These are phyloP conservation scores for Microcebus murinus DNA, from an alignment of 2,113 vertebrate genomes.

Conservation along the genomic window DNA sequence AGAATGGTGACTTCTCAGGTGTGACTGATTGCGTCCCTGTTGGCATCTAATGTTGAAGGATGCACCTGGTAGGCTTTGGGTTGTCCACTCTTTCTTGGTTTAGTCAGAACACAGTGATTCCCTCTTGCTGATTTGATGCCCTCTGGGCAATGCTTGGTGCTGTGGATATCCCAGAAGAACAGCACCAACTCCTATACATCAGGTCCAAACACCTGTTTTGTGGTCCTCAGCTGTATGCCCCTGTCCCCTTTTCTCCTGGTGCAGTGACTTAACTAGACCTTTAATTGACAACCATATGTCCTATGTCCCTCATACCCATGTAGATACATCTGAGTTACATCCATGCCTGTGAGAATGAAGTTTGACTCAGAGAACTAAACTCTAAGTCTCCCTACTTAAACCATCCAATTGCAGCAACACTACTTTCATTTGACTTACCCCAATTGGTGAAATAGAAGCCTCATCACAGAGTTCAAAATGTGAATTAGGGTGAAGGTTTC, in stretches of 20 bases:
- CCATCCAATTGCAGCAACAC: background rate
- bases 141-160: background rate
- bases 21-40: background rate
- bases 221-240: fast-evolving
- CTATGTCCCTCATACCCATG: background rate
- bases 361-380: background rate
- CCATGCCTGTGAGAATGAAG: background rate
- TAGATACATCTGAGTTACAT: background rate
- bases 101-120: background rate
- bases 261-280: background rate
- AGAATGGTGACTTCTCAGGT: background rate
- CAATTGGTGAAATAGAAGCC: background rate
- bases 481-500: background rate
- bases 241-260: background rate
- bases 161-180: background rate
- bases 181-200: too few species aligned
- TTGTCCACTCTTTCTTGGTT: background rate
- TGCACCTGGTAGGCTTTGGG: background rate
- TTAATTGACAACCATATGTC: background rate
- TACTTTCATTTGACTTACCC: background rate
- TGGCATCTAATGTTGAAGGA: background rate
- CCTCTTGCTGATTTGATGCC: background rate
- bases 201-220: background rate
- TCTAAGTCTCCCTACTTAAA: background rate
- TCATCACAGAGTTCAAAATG: background rate